These are phyloP conservation scores for Asbolus verrucosus DNA, from an alignment of 1,140 invertebrate genomes.

Conservation along the genomic window DNA sequence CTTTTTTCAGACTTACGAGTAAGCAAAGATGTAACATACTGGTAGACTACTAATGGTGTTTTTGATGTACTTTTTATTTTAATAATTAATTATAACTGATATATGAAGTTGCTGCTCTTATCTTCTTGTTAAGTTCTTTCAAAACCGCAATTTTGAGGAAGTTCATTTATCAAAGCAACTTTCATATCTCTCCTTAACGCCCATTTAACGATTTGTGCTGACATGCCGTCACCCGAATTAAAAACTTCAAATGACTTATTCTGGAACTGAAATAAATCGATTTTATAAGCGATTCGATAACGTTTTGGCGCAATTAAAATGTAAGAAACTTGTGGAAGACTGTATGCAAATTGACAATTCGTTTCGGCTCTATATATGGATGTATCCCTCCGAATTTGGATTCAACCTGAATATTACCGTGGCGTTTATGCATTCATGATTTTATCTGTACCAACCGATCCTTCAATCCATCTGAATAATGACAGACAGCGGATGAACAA, in stretches of 20 bases:
- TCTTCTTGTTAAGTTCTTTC: neutral
- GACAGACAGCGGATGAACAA: slow-evolving; percentile 19
- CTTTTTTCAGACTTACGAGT: too few relatives aligned
- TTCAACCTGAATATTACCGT: slow-evolving; percentile 9
- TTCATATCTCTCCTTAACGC: slow-evolving; percentile 27
- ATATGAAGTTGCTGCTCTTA: slow-evolving; percentile 1
- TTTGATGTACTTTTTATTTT: neutral
- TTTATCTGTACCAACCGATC: slow-evolving; percentile 22
- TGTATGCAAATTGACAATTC: slow-evolving; percentile 30
- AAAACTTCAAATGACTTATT: slow-evolving; percentile 14
- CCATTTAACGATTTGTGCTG: slow-evolving; percentile 33
- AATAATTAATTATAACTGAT: slow-evolving; percentile 8
- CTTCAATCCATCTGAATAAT: slow-evolving; percentile 32
- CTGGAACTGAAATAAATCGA: slow-evolving; percentile 12
- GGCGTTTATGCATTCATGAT: slow-evolving; percentile 35
- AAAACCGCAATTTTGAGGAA: slow-evolving; percentile 19
- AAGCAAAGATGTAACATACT: too few relatives aligned
- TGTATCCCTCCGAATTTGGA: slow-evolving; percentile 16
- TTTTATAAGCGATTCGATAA: slow-evolving; percentile 3
- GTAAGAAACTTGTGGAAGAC: slow-evolving; percentile 22
- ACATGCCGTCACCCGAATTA: slow-evolving; percentile 13
- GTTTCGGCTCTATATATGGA: slow-evolving; percentile 15
- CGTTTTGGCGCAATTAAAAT: slow-evolving; percentile 27
- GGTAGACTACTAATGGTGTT: neutral
- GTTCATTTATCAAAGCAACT: slow-evolving; percentile 22